A percentile compares a stretch with the other conserved stretches of the same genome.
Conservation (phyloP, 2,113 vertebrate genomes). For the Egretta garzetta region DNA sequence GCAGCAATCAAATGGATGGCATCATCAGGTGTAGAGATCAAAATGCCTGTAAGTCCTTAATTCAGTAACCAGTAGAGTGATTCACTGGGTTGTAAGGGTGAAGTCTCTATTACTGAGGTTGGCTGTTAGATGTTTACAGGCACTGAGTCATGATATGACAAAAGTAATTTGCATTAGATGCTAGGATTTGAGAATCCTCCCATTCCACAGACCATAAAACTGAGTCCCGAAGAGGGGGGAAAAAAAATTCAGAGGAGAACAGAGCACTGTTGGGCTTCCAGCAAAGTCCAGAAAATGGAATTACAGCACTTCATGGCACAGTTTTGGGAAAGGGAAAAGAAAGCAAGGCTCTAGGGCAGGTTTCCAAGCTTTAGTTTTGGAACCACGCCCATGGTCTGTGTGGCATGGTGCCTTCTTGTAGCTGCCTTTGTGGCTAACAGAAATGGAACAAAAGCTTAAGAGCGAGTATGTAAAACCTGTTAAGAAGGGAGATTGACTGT, state of each 20-base stretch:
- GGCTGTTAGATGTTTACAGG: neutral
- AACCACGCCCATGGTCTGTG: neutral
- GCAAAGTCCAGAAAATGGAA: neutral
- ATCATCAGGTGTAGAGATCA: neutral
- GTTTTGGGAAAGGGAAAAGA: neutral
- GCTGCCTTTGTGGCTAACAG: neutral
- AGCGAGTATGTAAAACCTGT: neutral
- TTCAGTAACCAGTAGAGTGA: neutral
- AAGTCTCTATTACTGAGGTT: neutral
- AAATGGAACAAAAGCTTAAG: neutral
- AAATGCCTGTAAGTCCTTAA: neutral
- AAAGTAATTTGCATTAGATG: neutral
- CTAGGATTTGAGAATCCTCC: neutral
- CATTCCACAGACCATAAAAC: neutral
- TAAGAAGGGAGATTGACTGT: neutral
- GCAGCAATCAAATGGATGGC: neutral
- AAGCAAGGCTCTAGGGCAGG: neutral
- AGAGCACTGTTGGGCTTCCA: neutral
- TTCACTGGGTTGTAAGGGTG: neutral
- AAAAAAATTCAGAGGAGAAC: neutral
- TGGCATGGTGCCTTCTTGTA: neutral
- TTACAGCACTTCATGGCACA: neutral
- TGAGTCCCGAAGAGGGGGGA: neutral
- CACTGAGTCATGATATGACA: neutral
- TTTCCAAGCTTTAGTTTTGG: neutral